phyloP scores from a whole-genome alignment of 1,140 invertebrate species.

The Halictus rubicundus region DNA sequence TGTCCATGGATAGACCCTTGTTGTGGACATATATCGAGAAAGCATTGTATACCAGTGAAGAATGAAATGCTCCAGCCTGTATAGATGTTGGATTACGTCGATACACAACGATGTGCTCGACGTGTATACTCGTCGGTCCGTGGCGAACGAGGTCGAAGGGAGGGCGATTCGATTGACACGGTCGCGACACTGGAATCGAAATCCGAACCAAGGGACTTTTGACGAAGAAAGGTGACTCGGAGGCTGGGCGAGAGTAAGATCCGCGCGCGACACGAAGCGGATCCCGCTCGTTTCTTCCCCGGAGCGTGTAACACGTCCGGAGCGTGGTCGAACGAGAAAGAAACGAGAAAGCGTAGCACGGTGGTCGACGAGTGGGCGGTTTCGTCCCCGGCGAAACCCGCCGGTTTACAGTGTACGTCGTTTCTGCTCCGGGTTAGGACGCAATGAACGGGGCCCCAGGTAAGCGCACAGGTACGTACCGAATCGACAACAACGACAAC shows the following conservation, averaged over 20 bases:
- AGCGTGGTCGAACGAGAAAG: constrained; percentile 29
- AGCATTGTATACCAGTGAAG: too few species aligned
- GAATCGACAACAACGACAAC: constrained; percentile 50
- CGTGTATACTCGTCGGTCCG: too few species aligned
- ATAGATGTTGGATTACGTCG: too few species aligned
- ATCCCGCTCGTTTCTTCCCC: constrained; percentile 19
- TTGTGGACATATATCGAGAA: too few species aligned
- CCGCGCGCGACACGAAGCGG: constrained; percentile 20
- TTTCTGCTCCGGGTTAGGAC: constrained; percentile 31
- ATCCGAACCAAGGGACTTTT: background rate
- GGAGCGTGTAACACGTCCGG: constrained; percentile 30
- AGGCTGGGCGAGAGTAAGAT: background rate
- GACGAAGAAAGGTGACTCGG: background rate
- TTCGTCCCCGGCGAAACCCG: constrained; percentile 46
- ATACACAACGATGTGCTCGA: too few species aligned
- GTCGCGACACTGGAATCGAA: too few species aligned
- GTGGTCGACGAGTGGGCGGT: constrained; percentile 51
- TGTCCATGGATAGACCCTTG: too few species aligned
- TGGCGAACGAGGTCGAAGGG: too few species aligned
- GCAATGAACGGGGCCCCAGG: constrained; percentile 47
- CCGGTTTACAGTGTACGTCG: constrained; percentile 38
- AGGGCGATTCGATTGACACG: too few species aligned
- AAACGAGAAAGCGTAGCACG: constrained; percentile 48
- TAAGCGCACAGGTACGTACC: constrained; percentile 55
- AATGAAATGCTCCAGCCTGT: too few species aligned